Conservation (phyloP, 2,113 vertebrate species). For the Neogobius melanostomus region DNA sequence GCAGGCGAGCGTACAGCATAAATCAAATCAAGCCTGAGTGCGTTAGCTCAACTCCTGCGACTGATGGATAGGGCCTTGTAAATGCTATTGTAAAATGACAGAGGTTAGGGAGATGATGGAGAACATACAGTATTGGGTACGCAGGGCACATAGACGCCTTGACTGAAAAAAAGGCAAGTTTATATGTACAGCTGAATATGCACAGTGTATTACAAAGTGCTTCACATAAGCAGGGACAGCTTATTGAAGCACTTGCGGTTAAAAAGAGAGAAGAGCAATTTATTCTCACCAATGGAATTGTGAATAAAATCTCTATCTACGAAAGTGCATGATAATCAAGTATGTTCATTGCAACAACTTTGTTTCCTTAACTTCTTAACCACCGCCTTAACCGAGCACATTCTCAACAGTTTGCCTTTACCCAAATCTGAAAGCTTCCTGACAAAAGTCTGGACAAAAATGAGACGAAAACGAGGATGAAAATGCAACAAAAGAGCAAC, state of each 20-base stretch:
- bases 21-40: conserved; percentile 26
- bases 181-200: conserved; percentile 18
- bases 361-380: too few relatives aligned
- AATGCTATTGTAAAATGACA: conserved; percentile 31
- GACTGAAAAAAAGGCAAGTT: conserved; percentile 18
- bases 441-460: too few relatives aligned
- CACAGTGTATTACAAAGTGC: background rate
- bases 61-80: conserved; percentile 35
- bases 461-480: too few relatives aligned
- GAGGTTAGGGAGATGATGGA: conserved; percentile 31
- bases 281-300: too few relatives aligned
- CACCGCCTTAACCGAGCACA: too few relatives aligned
- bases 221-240: background rate
- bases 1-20: conserved; percentile 15
- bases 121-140: conserved; percentile 38
- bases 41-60: conserved; percentile 19
- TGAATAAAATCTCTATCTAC: too few relatives aligned
- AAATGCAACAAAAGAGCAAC: too few relatives aligned
- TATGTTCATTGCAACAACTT: too few relatives aligned
- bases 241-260: background rate
- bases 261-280: too few relatives aligned
- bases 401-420: too few relatives aligned
- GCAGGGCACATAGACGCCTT: background rate
- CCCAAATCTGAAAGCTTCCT: too few relatives aligned
- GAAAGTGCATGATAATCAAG: too few relatives aligned